Conservation (phyloP, 1,140 invertebrate species). For the Aleiodes sp. region DNA sequence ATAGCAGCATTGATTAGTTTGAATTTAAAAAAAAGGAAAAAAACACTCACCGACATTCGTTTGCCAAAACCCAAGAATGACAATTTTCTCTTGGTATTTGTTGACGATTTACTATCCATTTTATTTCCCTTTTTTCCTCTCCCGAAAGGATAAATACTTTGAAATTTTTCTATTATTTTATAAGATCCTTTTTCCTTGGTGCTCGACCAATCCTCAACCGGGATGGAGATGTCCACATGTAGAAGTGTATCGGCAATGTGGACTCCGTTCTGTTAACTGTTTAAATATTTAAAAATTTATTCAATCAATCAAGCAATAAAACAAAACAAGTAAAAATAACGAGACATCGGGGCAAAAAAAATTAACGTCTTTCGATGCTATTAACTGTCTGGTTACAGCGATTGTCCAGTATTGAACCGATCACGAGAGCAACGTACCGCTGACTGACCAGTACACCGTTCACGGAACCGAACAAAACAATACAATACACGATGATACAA, state of each 20-base stretch:
- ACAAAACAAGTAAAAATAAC: too few species aligned
- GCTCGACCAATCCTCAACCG: conserved; percentile 64
- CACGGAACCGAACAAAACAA: background rate
- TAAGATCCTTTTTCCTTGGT: conserved; percentile 63
- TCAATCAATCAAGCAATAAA: too few species aligned
- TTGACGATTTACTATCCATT: conserved; percentile 10
- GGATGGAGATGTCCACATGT: conserved; percentile 66
- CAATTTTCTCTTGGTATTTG: conserved; percentile 53
- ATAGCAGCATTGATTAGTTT: background rate
- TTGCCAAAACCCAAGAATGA: conserved; percentile 63
- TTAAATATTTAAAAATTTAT: conserved; percentile 37
- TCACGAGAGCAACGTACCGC: conserved; percentile 6
- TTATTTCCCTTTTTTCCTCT: conserved; percentile 22
- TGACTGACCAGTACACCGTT: background rate
- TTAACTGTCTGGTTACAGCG: too few species aligned
- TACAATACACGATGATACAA: background rate
- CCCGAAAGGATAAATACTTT: too few species aligned
- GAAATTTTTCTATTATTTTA: conserved; percentile 44
- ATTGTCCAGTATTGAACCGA: background rate
- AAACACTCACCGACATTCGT: conserved; percentile 53
- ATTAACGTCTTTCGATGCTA: too few species aligned
- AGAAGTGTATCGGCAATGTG: conserved; percentile 60
- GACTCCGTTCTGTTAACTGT: conserved; percentile 62
- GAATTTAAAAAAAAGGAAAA: background rate
- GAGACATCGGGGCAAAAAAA: too few species aligned